A percentile compares a stretch with the other conserved stretches of the same genome.
phyloP scores from a whole-genome alignment of 1,140 invertebrate species.

The Copidosoma floridanum region DNA sequence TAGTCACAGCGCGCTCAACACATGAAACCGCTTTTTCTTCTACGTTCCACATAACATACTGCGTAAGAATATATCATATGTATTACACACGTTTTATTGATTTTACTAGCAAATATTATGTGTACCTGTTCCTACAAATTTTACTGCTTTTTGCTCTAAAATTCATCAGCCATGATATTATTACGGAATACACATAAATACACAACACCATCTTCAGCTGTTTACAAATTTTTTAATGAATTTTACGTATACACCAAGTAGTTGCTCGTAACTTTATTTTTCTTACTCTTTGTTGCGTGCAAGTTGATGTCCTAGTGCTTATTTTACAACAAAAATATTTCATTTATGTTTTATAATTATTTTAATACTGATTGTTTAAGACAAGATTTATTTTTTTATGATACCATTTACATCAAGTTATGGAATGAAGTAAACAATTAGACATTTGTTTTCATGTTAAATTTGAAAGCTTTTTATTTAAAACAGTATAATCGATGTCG shows the following conservation, averaged over 20 bases:
- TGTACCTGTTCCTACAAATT: too few relatives aligned
- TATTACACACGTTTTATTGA: conserved; percentile 3
- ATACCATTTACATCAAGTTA: too few relatives aligned
- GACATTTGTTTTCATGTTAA: too few relatives aligned
- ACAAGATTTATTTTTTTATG: too few relatives aligned
- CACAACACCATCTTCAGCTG: not conserved
- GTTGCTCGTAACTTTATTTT: conserved; percentile 2
- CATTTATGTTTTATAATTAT: too few relatives aligned
- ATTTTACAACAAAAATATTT: too few relatives aligned
- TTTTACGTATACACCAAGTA: not conserved
- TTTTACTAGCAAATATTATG: conserved; percentile 8
- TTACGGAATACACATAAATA: not conserved
- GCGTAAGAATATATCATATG: conserved; percentile 11
- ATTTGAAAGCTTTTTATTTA: too few relatives aligned
- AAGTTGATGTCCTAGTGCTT: conserved; percentile 5
- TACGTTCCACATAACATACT: conserved; percentile 11
- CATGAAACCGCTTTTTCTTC: conserved; percentile 12
- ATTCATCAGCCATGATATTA: not conserved
- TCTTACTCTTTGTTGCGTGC: not conserved
- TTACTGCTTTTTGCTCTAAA: not conserved
- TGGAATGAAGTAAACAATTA: too few relatives aligned
- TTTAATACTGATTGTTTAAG: too few relatives aligned
- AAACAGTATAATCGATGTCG: too few relatives aligned
- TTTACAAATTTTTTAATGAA: not conserved
- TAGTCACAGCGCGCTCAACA: conserved; percentile 7